phyloP scores from a whole-genome alignment of 2,888 invertebrate genomes.

The Dromius quadrimaculatus region DNA sequence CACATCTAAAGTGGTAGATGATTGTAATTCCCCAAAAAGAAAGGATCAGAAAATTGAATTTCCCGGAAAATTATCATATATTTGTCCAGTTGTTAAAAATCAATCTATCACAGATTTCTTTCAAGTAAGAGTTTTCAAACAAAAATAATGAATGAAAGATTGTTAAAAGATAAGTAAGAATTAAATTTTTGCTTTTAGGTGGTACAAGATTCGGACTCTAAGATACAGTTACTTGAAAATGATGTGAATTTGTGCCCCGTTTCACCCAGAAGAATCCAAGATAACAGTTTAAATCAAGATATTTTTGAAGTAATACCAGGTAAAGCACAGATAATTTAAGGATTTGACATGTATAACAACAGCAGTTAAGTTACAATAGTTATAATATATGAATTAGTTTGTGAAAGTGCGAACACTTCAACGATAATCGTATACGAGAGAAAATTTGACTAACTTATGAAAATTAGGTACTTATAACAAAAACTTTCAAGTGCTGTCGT shows the following conservation, averaged over 20 bases:
- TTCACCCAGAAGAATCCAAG: constrained; percentile 3
- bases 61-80: constrained; percentile 59
- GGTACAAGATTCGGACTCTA: constrained; percentile 39
- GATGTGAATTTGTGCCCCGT: constrained; percentile 3
- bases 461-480: no score
- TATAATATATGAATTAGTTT: no score
- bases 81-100: constrained; percentile 49
- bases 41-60: constrained; percentile 56
- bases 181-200: constrained; percentile 20
- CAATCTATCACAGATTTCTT: constrained; percentile 57
- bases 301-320: constrained; percentile 1
- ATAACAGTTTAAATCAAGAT: background rate
- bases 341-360: no score
- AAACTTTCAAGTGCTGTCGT: no score
- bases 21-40: constrained; percentile 53
- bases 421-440: no score
- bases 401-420: no score
- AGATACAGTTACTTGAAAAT: constrained; percentile 8
- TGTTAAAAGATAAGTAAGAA: no score
- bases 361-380: no score
- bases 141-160: no score
- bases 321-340: no score
- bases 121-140: constrained; percentile 52
- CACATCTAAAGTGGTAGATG: constrained; percentile 39
- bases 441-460: no score